Conservation (phyloP, 2,797 vertebrate species). For the Mionectes olivaceus region DNA sequence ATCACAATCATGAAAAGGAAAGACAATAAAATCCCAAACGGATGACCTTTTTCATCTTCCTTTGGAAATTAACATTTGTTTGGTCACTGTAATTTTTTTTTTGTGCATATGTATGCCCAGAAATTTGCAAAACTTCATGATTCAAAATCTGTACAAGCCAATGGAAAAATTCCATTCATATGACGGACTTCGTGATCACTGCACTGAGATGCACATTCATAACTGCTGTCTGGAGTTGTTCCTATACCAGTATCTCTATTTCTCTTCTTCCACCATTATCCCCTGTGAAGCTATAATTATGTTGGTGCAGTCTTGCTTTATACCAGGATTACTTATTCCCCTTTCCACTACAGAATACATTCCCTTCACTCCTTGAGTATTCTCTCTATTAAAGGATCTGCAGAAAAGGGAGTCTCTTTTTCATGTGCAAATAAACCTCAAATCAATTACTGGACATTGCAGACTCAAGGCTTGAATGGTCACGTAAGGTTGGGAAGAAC, state of each 20-base stretch:
- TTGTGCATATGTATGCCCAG: neutral
- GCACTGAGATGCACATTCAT: neutral
- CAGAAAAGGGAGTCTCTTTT: neutral
- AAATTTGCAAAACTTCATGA: neutral
- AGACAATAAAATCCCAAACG: neutral
- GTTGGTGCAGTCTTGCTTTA: neutral
- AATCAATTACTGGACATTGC: neutral
- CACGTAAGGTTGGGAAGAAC: neutral
- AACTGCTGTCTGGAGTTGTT: neutral
- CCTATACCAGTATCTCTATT: neutral
- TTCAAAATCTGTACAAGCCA: neutral
- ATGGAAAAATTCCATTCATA: neutral
- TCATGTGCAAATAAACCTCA: neutral
- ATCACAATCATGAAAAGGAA: neutral
- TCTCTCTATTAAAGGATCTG: neutral
- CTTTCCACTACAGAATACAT: neutral
- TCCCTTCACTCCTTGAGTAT: neutral
- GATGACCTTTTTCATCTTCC: neutral
- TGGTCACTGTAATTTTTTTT: neutral
- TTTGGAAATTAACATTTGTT: neutral
- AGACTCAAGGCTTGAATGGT: fast-evolving
- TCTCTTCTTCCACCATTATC: neutral
- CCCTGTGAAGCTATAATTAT: neutral
- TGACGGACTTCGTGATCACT: neutral
- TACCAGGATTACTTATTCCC: neutral